Evolutionary conservation across 2,888 invertebrate species (phyloP), one percentile per base, ranked within the genome.

Genomic region (Troides helena): DNA sequence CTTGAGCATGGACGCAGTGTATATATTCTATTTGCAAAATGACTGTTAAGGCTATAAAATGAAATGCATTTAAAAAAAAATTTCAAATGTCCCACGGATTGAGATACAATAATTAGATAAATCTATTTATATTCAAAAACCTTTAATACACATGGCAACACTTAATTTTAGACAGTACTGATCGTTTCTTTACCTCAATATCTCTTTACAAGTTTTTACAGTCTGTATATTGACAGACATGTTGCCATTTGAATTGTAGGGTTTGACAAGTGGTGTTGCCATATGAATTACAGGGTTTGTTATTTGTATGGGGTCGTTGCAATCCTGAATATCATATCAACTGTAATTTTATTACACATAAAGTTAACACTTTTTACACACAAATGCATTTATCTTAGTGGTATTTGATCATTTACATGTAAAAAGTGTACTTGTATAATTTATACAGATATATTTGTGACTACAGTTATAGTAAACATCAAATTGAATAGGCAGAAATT

Each of bases 361-460:
- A 76, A 77, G 77, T 71, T 74, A 72, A 75, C 77, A 80, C 80
- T 81, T 80, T 80, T 78, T 78, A 78, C 77, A 76, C 71, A 72
- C 70, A 75, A 75, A 65, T 78, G 79, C 79, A 80, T 80, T 80
- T 79, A 78, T 67, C 70, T 65, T 71, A 73, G 71, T 73, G 71
- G 73, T 74, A 58, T 23, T 43, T 62, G 76, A 77, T 76, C 76
- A 77, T 76, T 36, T 70, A 72, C 74, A 74, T 74, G 70, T 74
- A 75, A 77, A 77, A 76, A 78, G 77, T 82, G 80, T 79, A 73
- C 74, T 73, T 77, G 78, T 80, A 74, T 76, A 76, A 83, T 82
- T 83, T 76, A 84, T 79, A 84, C 85, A 87, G 86, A 86, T 85
- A 83, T 84, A 85, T 81, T 81, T 79, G 84, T 86, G 88, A 89